A percentile compares a stretch with the other conserved stretches of the same genome.
Conservation (phyloP, 2,888 invertebrate species). For the Penaeus monodon region DNA sequence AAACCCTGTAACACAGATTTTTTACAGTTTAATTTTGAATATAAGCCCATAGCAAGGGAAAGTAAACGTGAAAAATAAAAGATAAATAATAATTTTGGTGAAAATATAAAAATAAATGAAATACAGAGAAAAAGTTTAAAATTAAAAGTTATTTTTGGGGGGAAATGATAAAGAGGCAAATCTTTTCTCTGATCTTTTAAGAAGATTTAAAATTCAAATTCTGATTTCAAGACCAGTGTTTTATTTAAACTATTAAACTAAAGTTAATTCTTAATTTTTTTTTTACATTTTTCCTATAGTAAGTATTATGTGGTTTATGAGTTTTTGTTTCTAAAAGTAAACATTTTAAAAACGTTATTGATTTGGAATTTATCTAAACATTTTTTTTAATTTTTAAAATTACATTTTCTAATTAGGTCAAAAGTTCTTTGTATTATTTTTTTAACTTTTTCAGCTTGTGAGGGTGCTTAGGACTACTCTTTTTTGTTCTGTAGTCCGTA, state of each 20-base stretch:
- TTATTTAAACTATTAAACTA: neutral
- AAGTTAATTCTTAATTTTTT: neutral
- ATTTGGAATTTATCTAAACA: neutral
- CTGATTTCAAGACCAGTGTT: too few relatives aligned
- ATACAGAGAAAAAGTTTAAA: too few relatives aligned
- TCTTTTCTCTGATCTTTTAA: neutral
- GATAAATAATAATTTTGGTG: too few relatives aligned
- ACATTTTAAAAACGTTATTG: neutral
- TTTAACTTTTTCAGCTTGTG: neutral
- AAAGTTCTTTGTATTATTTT: neutral
- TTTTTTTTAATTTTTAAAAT: neutral
- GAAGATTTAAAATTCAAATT: too few relatives aligned
- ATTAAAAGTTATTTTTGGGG: neutral
- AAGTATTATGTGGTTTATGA: neutral
- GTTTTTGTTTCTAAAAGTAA: neutral
- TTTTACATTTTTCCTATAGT: neutral
- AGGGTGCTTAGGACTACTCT: neutral
- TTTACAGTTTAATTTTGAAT: neutral
- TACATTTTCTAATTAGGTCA: neutral
- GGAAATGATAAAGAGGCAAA: neutral
- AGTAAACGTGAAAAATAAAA: too few relatives aligned
- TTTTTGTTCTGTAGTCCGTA: neutral
- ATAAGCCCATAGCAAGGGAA: too few relatives aligned
- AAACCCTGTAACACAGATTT: too few relatives aligned
- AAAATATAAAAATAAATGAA: too few relatives aligned